A percentile compares a stretch with the other conserved stretches of the same genome.
phyloP scores from a whole-genome alignment of 2,888 invertebrate species.

The Anodontia alba region DNA sequence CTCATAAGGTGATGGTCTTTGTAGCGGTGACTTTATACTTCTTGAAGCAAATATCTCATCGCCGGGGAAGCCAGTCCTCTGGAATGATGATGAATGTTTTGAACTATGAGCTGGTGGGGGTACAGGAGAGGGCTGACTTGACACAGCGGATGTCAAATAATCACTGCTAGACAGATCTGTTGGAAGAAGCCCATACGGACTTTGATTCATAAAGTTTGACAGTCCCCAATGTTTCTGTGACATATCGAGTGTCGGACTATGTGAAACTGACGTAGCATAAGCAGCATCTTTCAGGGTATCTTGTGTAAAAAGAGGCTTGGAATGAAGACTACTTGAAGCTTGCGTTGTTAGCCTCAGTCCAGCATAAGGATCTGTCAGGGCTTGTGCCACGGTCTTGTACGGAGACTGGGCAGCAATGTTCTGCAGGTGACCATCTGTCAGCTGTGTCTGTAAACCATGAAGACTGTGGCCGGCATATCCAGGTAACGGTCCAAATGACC shows the following conservation, averaged over 20 bases:
- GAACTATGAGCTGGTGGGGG: constrained; percentile 82
- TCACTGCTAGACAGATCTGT: constrained; percentile 45
- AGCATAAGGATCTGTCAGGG: constrained; percentile 48
- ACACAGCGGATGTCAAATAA: constrained; percentile 30
- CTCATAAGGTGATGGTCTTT: constrained; percentile 43
- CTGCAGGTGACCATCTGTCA: constrained; percentile 68
- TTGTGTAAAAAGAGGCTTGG: constrained; percentile 55
- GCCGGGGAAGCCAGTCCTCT: constrained; percentile 68
- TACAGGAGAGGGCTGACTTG: constrained; percentile 52
- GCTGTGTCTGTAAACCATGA: constrained; percentile 62
- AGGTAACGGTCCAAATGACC: constrained; percentile 68
- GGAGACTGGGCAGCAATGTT: constrained; percentile 65
- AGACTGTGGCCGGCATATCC: constrained; percentile 68
- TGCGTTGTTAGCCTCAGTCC: constrained; percentile 41
- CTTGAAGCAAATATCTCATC: constrained; percentile 47
- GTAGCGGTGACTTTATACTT: constrained; percentile 50
- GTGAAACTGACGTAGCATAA: constrained; percentile 26
- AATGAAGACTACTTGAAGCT: constrained; percentile 33
- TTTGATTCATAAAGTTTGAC: constrained; percentile 67
- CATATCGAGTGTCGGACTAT: constrained; percentile 25
- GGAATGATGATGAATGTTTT: constrained; percentile 64
- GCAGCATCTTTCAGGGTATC: constrained; percentile 40
- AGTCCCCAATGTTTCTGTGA: constrained; percentile 67
- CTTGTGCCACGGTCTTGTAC: constrained; percentile 72
- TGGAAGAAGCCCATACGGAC: constrained; percentile 51